A percentile compares a stretch with the other conserved stretches of the same genome.
Evolutionary conservation across 2,113 vertebrate species (phyloP).

Genomic region (Phylloscopus trochilus): DNA sequence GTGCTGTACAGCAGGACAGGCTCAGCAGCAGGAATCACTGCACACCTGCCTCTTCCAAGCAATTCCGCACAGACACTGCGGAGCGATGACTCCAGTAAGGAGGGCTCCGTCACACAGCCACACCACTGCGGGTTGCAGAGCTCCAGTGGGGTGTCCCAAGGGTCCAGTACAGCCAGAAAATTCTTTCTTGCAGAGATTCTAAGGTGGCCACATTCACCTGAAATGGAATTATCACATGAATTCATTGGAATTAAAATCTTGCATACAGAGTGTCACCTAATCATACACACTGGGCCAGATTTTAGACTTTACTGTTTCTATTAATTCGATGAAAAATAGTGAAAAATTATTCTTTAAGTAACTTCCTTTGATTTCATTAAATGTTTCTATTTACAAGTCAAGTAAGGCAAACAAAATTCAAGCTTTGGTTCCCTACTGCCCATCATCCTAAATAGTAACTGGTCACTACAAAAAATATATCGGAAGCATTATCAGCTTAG

Average conservation of each 20-base stretch:
- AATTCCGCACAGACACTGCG: fast-evolving
- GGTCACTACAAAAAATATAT: neutral
- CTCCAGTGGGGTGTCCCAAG: neutral
- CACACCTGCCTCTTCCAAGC: neutral
- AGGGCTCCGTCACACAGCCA: neutral
- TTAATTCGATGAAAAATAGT: neutral
- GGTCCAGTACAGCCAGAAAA: neutral
- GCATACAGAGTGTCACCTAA: neutral
- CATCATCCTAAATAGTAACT: neutral
- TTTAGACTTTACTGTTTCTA: neutral
- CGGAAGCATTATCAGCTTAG: neutral
- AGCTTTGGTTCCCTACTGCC: neutral
- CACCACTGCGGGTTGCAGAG: neutral
- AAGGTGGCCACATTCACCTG: neutral
- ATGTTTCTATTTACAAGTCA: neutral
- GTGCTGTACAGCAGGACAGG: neutral
- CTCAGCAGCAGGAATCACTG: neutral
- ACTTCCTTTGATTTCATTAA: neutral
- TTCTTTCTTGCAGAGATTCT: neutral
- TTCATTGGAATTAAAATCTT: neutral
- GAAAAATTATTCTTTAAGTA: neutral
- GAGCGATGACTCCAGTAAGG: neutral
- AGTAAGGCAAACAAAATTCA: neutral
- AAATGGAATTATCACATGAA: neutral
- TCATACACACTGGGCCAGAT: neutral